These are phyloP conservation scores for Cantharis flavilabris DNA, from an alignment of 2,888 invertebrate species.

Conservation along the genomic window DNA sequence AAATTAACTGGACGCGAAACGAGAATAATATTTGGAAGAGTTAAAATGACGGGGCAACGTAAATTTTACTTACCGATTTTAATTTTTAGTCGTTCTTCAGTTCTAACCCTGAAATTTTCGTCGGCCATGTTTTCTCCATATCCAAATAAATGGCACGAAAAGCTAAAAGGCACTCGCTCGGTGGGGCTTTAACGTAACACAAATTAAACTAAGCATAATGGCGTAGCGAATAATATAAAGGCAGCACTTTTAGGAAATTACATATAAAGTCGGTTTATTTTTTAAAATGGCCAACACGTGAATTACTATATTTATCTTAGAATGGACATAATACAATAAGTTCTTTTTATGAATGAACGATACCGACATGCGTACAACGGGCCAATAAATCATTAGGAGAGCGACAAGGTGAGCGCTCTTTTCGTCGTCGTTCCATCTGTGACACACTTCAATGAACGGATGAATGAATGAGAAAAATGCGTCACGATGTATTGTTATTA, in stretches of 20 bases:
- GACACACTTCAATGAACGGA: conserved; percentile 40
- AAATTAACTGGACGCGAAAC: neutral
- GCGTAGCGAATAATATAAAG: neutral
- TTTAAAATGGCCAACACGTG: conserved; percentile 16
- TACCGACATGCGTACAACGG: conserved; percentile 41
- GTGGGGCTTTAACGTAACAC: neutral
- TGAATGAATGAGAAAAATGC: conserved; percentile 41
- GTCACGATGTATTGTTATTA: conserved; percentile 5
- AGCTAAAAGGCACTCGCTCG: conserved; percentile 20
- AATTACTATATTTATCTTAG: conserved; percentile 9
- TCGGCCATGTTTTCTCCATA: conserved; percentile 91
- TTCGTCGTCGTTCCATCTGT: conserved; percentile 40
- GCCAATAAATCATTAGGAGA: conserved; percentile 35
- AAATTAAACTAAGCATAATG: neutral
- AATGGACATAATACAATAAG: conserved; percentile 15
- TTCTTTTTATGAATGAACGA: conserved; percentile 48
- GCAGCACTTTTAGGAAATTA: neutral
- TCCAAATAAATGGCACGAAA: conserved; percentile 47
- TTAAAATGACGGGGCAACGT: neutral
- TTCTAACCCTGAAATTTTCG: conserved; percentile 87
- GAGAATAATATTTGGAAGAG: neutral
- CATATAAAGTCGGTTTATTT: neutral
- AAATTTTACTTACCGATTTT: conserved; percentile 89
- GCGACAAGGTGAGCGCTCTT: conserved; percentile 40
- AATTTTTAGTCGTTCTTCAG: conserved; percentile 91